Evolutionary conservation across 2,797 vertebrate genomes (phyloP), one percentile per base, ranked within the genome.

Genomic region (Danionella dracula): DNA sequence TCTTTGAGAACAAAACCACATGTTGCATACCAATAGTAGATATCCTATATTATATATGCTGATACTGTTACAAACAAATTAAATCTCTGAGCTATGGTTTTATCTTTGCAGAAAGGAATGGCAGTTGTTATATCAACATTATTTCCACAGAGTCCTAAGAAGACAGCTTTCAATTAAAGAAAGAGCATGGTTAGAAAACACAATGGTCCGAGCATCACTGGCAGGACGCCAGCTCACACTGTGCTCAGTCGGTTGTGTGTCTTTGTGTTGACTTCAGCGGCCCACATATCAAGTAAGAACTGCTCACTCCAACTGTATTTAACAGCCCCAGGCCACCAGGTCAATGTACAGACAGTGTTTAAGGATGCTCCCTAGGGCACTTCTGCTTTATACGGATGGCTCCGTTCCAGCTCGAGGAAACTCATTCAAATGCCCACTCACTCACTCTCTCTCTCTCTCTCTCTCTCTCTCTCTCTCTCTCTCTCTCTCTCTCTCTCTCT

Each of bases 321-420:
- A 64, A 68, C 64, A 38, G 46, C 46, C 50, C 35, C 16, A 6
- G 44, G 58, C 59, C 45, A 35, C 32, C 5, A 16, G 59, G 59
- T 68, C 59, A 68, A 27, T 64, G 40, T 73, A 46, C 59, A 59
- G 54, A 59, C n/a, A 27, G 60, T 45, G 35, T 38, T 61, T 61
- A 51, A 50, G 44, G 53, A 54, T 16, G 58, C 59, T 64, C 71
- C 46, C 34, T 46, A 23, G 15, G 66, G 54, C 34, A 53, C 64
- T 68, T 23, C 11, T 20, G 15, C 45, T 37, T 45, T 32, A 7
- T 37, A 42, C 1, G 3, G 19, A 38, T 64, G 71, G 54, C 54
- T 41, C 53, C 16, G 17, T 44, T 58, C 53, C 60, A 73, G 53
- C 29, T 59, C 4, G 38, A 17, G 23, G 19, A 27, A n/a, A 29